Evolutionary conservation across 1,140 invertebrate species (phyloP).

Genomic region (Halictus rubicundus): DNA sequence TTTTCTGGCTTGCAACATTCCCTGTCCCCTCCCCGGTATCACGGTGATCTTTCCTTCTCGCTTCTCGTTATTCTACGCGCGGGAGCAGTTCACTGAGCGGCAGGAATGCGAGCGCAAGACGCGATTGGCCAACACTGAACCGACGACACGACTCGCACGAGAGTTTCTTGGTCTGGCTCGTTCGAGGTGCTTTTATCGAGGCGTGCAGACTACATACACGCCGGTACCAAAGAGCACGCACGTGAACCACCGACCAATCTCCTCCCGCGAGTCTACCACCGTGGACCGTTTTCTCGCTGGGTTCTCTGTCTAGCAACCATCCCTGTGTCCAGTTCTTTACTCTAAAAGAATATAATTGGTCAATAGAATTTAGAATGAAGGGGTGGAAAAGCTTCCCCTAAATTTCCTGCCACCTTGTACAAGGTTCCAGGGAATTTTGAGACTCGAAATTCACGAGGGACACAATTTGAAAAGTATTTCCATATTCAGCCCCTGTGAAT

Average conservation of each 20-base stretch:
- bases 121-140: constrained; percentile 73
- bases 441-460: no score
- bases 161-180: constrained; percentile 38
- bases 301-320: no score
- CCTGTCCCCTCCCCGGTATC: constrained; percentile 44
- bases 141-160: constrained; percentile 53
- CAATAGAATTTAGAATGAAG: no score
- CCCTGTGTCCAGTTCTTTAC: no score
- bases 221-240: constrained; percentile 17
- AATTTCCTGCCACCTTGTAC: no score
- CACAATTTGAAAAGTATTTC: no score
- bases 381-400: no score
- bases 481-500: no score
- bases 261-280: not conserved
- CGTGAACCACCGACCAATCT: not conserved
- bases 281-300: no score
- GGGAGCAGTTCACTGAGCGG: constrained; percentile 62
- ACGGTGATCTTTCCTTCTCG: constrained; percentile 44
- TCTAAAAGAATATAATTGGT: no score
- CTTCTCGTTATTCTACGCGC: constrained; percentile 57
- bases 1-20: constrained; percentile 77
- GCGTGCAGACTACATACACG: not conserved
- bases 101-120: constrained; percentile 76
- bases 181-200: constrained; percentile 39
- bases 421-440: no score